phyloP scores from a whole-genome alignment of 2,888 invertebrate species.

The Glyphotaelius pellucidus region DNA sequence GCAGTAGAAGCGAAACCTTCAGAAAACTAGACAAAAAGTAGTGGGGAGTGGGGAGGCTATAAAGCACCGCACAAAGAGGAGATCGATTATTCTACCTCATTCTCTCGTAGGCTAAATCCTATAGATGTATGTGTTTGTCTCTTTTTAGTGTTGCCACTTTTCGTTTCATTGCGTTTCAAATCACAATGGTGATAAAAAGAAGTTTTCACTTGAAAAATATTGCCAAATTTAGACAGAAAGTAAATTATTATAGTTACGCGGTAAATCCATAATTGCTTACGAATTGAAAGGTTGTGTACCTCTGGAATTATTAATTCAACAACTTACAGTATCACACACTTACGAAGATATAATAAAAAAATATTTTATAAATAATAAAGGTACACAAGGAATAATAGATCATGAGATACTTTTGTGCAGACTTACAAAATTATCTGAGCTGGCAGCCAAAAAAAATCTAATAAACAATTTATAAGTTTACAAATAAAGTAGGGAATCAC shows the following conservation, averaged over 20 bases:
- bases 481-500: too few species aligned
- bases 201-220: background rate
- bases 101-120: too few species aligned
- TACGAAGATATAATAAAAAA: background rate
- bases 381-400: background rate
- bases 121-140: too few species aligned
- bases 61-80: too few species aligned
- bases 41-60: too few species aligned
- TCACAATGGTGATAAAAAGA: too few species aligned
- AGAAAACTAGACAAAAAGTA: too few species aligned
- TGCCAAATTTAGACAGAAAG: background rate
- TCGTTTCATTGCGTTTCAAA: too few species aligned
- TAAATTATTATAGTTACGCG: background rate
- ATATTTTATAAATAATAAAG: background rate
- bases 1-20: too few species aligned
- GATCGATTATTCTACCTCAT: too few species aligned
- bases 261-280: background rate
- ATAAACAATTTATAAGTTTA: too few species aligned
- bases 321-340: background rate
- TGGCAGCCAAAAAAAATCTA: background rate
- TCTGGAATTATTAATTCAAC: background rate
- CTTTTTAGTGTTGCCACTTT: too few species aligned
- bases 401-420: background rate
- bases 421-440: background rate
- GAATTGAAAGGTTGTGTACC: background rate